These are phyloP conservation scores for Chironomus tepperi DNA, from an alignment of 1,140 invertebrate species.

Conservation along the genomic window DNA sequence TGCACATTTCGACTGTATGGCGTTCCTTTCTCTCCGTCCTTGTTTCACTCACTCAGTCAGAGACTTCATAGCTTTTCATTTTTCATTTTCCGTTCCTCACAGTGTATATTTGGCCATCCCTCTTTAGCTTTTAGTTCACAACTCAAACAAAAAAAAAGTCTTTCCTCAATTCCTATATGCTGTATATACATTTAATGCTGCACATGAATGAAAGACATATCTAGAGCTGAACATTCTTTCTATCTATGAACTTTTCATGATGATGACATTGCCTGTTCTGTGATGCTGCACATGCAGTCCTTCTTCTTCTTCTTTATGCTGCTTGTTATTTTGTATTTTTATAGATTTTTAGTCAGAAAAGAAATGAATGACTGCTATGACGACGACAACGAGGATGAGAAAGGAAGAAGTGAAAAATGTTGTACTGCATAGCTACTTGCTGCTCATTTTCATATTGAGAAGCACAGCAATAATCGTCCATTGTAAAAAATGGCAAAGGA, in stretches of 20 bases:
- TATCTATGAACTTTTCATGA: neutral
- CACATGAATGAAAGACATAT: slow-evolving; percentile 3
- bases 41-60: neutral
- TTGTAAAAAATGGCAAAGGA: neutral
- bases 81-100: neutral
- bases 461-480: too few relatives aligned
- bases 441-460: too few relatives aligned
- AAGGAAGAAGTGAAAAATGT: neutral
- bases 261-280: neutral
- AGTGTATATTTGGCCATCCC: neutral
- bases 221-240: neutral
- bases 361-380: neutral
- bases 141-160: too few relatives aligned
- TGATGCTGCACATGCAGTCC: neutral
- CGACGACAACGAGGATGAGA: neutral
- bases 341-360: too few relatives aligned
- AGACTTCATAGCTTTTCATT: neutral
- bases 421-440: neutral
- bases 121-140: neutral
- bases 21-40: neutral
- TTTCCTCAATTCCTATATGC: neutral
- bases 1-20: neutral
- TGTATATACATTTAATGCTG: neutral
- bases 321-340: too few relatives aligned
- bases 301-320: too few relatives aligned